Conservation (phyloP, 2,888 invertebrate species). For the Agriotes lineatus region DNA sequence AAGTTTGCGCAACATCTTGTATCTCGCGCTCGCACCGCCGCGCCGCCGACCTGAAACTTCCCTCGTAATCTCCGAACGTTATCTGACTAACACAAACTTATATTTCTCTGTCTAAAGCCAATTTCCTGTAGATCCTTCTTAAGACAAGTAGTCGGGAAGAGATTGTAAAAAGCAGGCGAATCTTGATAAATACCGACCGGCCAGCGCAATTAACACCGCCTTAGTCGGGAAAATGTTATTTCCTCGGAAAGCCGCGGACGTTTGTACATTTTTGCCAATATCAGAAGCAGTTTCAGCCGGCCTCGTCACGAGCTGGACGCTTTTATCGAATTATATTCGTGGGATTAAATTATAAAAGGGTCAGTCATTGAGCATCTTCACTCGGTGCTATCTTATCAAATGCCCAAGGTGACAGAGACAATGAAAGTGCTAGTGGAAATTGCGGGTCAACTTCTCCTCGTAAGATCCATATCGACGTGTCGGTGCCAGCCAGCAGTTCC, state of each 20-base stretch:
- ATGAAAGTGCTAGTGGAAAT: no score
- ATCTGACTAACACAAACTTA: slow-evolving; percentile 60
- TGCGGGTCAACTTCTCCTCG: no score
- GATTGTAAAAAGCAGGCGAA: slow-evolving; percentile 58
- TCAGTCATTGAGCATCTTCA: no score
- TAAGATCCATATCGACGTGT: no score
- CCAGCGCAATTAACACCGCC: slow-evolving; percentile 59
- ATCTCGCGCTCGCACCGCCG: slow-evolving; percentile 48
- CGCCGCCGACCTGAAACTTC: slow-evolving; percentile 54
- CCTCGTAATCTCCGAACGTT: slow-evolving; percentile 57
- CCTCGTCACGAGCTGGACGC: no score
- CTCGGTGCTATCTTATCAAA: no score
- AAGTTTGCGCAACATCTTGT: slow-evolving; percentile 58
- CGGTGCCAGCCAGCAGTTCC: not conserved
- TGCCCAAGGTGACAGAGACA: no score
- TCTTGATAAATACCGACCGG: slow-evolving; percentile 57
- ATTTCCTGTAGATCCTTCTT: slow-evolving; percentile 58
- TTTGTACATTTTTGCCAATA: no score
- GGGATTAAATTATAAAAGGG: no score
- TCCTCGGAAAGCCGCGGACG: slow-evolving; percentile 11
- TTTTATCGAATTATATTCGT: no score
- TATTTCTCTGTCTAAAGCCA: slow-evolving; percentile 60
- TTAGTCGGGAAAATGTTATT: slow-evolving; percentile 31
- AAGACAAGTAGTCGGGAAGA: slow-evolving; percentile 55
- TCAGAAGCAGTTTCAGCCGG: no score